Evolutionary conservation across 2,888 invertebrate genomes (phyloP), one percentile per base, ranked within the genome.

Genomic region (Leptogaster cylindrica): DNA sequence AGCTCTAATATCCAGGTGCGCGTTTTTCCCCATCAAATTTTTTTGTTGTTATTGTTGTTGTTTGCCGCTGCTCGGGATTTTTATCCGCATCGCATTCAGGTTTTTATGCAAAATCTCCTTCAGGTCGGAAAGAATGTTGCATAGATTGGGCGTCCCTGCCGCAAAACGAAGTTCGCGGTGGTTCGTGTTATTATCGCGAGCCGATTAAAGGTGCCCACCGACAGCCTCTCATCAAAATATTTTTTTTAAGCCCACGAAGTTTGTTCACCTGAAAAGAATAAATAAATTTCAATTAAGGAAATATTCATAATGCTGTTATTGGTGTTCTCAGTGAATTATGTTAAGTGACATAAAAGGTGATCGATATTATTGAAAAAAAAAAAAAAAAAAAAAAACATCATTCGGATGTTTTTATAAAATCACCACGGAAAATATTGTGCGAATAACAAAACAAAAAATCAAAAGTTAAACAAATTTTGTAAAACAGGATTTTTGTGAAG

Each of bases 401-500:
- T n/a, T n/a, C n/a, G n/a, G n/a, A n/a, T n/a, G n/a, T n/a, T n/a
- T n/a, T n/a, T n/a, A n/a, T n/a, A n/a, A n/a, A n/a, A n/a, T n/a
- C n/a, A n/a, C n/a, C n/a, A n/a, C n/a, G n/a, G n/a, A n/a, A n/a
- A n/a, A n/a, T n/a, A n/a, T n/a, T n/a, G n/a, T n/a, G n/a, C n/a
- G n/a, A n/a, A n/a, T n/a, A n/a, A n/a, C n/a, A n/a, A n/a, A n/a
- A n/a, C n/a, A n/a, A n/a, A n/a, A n/a, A n/a, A n/a, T n/a, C n/a
- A n/a, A n/a, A n/a, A n/a, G n/a, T n/a, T n/a, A n/a, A n/a, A n/a
- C n/a, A n/a, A n/a, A n/a, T n/a, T n/a, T n/a, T n/a, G n/a, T n/a
- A n/a, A n/a, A 31, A 23, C 36, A 23, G 39, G 36, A 55, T 25
- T 39, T 55, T 55, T 36, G 20, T 55, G 55, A 55, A 55, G 55